phyloP scores from a whole-genome alignment of 2,797 vertebrate species.

The Eupleurogrammus muticus region DNA sequence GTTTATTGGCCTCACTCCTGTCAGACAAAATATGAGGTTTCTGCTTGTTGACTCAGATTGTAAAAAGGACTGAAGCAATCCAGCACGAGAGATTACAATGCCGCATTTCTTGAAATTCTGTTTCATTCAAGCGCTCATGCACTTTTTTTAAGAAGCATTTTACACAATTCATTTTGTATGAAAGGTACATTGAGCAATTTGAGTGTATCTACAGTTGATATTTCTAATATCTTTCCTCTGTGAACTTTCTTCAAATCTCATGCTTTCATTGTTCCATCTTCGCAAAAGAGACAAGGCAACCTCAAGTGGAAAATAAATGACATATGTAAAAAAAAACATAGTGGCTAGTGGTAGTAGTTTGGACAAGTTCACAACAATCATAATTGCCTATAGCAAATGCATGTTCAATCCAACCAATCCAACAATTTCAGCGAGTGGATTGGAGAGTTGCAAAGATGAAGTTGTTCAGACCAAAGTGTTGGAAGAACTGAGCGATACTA shows the following conservation, averaged over 20 bases:
- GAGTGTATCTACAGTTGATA: neutral
- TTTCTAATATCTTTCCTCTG: neutral
- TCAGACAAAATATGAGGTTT: slow-evolving; percentile 26
- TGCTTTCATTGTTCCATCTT: too few relatives aligned
- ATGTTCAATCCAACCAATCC: neutral
- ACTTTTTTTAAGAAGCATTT: neutral
- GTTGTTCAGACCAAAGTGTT: too few relatives aligned
- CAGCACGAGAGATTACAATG: neutral
- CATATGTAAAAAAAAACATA: neutral
- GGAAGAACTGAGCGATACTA: too few relatives aligned
- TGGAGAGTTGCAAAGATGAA: too few relatives aligned
- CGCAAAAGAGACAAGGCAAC: too few relatives aligned
- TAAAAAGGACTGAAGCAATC: neutral
- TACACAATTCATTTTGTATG: neutral
- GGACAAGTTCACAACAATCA: too few relatives aligned
- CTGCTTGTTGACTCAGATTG: slow-evolving; percentile 1
- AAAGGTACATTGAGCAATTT: neutral
- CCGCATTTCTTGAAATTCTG: neutral
- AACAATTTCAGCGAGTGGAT: neutral
- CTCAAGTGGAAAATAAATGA: neutral
- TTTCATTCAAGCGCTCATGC: neutral
- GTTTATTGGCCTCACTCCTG: slow-evolving; percentile 27
- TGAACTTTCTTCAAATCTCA: too few relatives aligned
- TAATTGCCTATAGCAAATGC: too few relatives aligned
- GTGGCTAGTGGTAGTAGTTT: too few relatives aligned